phyloP scores from a whole-genome alignment of 2,888 invertebrate genomes.

The Bibio marci region DNA sequence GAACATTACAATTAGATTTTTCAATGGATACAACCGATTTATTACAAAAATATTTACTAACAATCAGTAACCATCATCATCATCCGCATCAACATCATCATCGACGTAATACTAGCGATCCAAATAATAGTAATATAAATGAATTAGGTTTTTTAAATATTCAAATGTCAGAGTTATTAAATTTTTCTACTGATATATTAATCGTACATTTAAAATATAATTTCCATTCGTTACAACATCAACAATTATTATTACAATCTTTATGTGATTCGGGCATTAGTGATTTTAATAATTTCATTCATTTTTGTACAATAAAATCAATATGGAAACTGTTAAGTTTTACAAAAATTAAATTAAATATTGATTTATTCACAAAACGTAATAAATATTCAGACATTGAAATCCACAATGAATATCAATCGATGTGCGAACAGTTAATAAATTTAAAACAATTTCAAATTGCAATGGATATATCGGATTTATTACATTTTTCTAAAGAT shows the following conservation, averaged over 20 bases:
- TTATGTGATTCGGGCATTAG: constrained; percentile 39
- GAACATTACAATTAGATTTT: constrained; percentile 33
- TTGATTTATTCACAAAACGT: constrained; percentile 17
- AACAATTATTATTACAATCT: constrained; percentile 42
- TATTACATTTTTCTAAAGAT: constrained; percentile 28
- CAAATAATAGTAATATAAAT: constrained; percentile 22
- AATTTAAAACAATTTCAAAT: constrained; percentile 30
- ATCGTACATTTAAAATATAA: constrained; percentile 40
- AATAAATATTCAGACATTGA: constrained; percentile 1
- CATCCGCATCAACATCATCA: too few relatives aligned
- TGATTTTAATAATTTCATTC: constrained; percentile 31
- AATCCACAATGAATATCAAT: constrained; percentile 28
- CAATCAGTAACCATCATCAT: too few relatives aligned
- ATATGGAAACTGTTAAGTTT: constrained; percentile 40
- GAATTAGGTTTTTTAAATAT: constrained; percentile 28
- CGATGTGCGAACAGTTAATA: constrained; percentile 31
- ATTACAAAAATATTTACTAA: constrained; percentile 20
- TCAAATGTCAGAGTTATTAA: constrained; percentile 30
- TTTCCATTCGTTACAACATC: constrained; percentile 44
- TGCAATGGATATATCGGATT: constrained; percentile 34
- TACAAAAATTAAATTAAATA: constrained; percentile 35
- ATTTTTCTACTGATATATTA: constrained; percentile 38
- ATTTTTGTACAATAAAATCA: constrained; percentile 30
- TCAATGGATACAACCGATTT: constrained; percentile 28
- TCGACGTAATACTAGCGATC: constrained; percentile 16